Conservation (phyloP, 2,797 vertebrate genomes). For the Coluber constrictor region DNA sequence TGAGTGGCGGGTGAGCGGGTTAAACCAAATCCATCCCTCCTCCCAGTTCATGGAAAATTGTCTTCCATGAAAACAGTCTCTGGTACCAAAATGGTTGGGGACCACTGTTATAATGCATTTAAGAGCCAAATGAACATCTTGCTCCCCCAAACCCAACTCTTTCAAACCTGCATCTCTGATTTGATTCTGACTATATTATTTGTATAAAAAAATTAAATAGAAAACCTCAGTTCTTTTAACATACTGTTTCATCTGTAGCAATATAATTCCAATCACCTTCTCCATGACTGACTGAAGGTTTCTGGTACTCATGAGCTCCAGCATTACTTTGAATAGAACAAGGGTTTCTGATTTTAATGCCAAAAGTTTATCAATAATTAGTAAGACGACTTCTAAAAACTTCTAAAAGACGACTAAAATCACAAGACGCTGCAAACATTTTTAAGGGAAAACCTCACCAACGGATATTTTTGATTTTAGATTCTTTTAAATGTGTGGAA, state of each 20-base stretch:
- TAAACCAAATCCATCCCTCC: too few relatives aligned
- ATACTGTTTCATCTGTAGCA: background rate
- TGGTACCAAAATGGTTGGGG: too few relatives aligned
- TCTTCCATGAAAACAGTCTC: too few relatives aligned
- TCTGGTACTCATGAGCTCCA: background rate
- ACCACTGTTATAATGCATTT: background rate
- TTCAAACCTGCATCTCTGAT: background rate
- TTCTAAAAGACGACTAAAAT: conserved; percentile 26
- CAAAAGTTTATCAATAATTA: conserved; percentile 5
- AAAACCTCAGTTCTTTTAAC: background rate
- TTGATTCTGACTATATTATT: background rate
- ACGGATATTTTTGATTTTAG: background rate
- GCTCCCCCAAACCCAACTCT: too few relatives aligned
- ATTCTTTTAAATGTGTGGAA: conserved; percentile 26
- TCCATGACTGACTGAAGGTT: background rate
- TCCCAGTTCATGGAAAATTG: too few relatives aligned
- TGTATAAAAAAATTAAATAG: background rate
- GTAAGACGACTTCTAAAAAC: conserved; percentile 36
- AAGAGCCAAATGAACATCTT: background rate
- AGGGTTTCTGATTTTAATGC: background rate
- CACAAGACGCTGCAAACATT: background rate
- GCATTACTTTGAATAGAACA: background rate
- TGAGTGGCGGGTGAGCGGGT: too few relatives aligned
- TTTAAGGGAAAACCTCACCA: background rate
- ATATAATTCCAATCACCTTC: background rate